Base-by-base conservation (phyloP, 2,113 vertebrate genomes). In the Neofelis nebulosa region DNA sequence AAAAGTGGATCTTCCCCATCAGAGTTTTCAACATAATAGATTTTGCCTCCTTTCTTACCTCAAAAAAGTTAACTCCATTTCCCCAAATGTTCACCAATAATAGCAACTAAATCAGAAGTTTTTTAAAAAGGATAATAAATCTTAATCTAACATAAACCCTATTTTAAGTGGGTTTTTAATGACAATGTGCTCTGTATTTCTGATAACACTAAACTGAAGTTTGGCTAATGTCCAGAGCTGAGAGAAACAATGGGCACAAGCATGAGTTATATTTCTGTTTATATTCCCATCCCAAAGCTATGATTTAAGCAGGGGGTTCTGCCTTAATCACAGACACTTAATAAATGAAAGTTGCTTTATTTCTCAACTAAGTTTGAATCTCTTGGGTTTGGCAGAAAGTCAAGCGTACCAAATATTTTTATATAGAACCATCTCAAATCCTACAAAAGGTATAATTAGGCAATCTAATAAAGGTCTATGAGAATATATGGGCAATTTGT, bases 331-430 rank as follows among this genome's bases (percentile, higher is more conserved):
- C 84, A 91, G 80, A 94, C 74, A 84, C 91, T 92, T 84, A 85
- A 61, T 85, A 97, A 97, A 95, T 92, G 50, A 96, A 97, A 96
- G 92, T 88, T 93, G 31, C 81, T 91, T 65, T 74, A 92, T 92
- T 90, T 97, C 85, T 96, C 61, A 97, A 84, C 45, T 84, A 92
- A 97, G 48, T 97, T 52, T 95, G 87, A 97, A 94, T 81, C 66
- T 90, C 90, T 93, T 71, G 89, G 78, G 80, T 90, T 84, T 98
- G 92, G 92, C 96, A 96, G 33, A 74, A 94, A 91, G 61, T 97
- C 96, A 98, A 94, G 38, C 41, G 93, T 86, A 89, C 85, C 90
- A 98, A 98, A 79, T 96, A 95, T 78, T 97, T 97, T 84, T 78
- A 57, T 66, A 33, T 15, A 82, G 79, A 90, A 92, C 69, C 33